Evolutionary conservation across 2,113 vertebrate species (phyloP), one percentile per base, ranked within the genome.

Genomic region (Suncus etruscus): DNA sequence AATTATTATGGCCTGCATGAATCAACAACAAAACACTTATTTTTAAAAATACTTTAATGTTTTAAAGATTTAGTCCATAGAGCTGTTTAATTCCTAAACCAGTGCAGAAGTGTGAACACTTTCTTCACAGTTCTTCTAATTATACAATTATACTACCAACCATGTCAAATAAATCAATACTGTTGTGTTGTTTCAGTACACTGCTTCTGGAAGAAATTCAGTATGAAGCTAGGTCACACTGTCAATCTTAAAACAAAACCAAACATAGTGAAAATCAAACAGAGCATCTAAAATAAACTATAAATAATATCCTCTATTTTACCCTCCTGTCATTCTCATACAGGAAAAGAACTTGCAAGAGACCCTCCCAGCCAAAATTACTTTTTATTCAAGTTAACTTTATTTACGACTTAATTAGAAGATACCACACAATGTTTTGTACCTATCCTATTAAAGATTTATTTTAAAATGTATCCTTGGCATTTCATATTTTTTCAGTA

Each of bases 61-160:
- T 93, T 95, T 95, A 94, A 95, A 94, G 80, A 95, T 90, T 80
- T 74, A 75, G 88, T 73, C 77, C 48, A 77, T 86, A 31, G 89
- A 94, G 83, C 83, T 95, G 93, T 96, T 96, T 95, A 96, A 94
- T 96, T 96, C 90, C 95, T 94, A 74, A 78, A 92, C 39, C 29
- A 73, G 82, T 77, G 81, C 73, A 95, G 88, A 96, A 78, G 92
- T 96, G 94, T 89, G 89, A 97, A 96, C 95, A 86, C 93, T 92
- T 93, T 96, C 81, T 94, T 95, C 82, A 89, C 95, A 96, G 92
- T 85, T 96, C 92, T 91, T 93, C 95, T 96, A 97, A 96, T 96
- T 96, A 96, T 93, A 87, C 89, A 95, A 25, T 93, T 86, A 89
- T 86, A 94, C 83, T 86, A 95, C 92, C 95, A 91, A 84, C 81